Base-by-base conservation (phyloP, 2,797 vertebrate genomes). In the Lateolabrax maculatus region DNA sequence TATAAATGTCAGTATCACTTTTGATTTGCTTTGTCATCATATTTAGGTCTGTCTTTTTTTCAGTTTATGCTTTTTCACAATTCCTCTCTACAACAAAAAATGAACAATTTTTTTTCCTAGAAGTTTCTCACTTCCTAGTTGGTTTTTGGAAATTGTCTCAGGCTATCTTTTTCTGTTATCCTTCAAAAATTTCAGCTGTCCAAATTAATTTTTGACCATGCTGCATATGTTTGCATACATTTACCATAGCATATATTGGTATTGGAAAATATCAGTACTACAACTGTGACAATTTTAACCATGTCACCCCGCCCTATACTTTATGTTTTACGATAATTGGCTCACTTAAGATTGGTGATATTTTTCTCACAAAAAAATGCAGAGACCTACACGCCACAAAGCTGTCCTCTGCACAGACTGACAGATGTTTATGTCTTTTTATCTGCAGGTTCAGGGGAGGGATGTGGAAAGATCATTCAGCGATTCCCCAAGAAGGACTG, bases 381-480 rank as follows among this genome's bases (percentile, higher is more conserved):
- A 23, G 25, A 41, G 2, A 3, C 46, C 2, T 18, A 13, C 19
- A 36, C 61, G 11, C 41, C 2, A 31, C 36, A 7, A 19, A 76
- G 21, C 37, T 43, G 9, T 62, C 29, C 15, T 65, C 2, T 53
- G 16, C 16, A n/a, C 34, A 68, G n/a, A 69, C 43, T 81, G 5
- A 87, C 44, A 5, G 0, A 49, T 76, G 10, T 69, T 60, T 29
- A 6, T 84, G 16, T 81, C 12, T 60, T 78, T 66, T 79, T 31
- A 29, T 37, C 87, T 87, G 85, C 84, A 94, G 98, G 95, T 74
- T 95, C 97, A 90, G 96, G 96, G 73, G 97, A 98, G 78, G 97
- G 98, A 91, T 96, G 97, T 87, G 98, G 98, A 75, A 99, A 97
- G 95, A 99, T 99, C 92, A 97, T 99, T 91, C 98, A 99, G 73